Percentiles rank a stretch among this genome's conserved stretches.
Conservation (phyloP, 2,888 invertebrate species). For the Drosophila kanekoi region DNA sequence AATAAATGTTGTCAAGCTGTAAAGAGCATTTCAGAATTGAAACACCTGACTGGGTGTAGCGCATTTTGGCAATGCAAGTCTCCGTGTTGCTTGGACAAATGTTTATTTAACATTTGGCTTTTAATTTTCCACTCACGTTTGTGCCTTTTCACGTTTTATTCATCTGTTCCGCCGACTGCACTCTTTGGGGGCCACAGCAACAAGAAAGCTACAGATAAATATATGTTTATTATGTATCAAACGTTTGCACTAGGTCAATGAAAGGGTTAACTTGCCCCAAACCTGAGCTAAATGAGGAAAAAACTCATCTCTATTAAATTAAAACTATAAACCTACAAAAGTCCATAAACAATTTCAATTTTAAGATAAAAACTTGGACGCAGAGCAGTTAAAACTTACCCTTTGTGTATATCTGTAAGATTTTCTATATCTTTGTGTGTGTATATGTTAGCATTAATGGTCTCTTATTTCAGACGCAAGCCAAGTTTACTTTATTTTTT, state of each 20-base stretch:
- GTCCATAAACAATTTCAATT: too few species aligned
- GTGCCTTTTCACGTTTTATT: conserved; percentile 55
- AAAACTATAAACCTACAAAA: not conserved
- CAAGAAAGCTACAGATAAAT: conserved; percentile 1
- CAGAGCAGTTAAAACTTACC: too few species aligned
- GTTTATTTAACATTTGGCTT: conserved; percentile 63
- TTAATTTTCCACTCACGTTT: conserved; percentile 58
- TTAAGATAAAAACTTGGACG: too few species aligned
- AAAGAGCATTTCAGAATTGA: conserved; percentile 10
- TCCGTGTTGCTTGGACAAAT: conserved; percentile 53
- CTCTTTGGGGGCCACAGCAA: conserved; percentile 18
- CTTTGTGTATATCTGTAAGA: too few species aligned
- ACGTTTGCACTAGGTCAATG: conserved; percentile 4
- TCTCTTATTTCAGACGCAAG: too few species aligned
- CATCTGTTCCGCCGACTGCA: conserved; percentile 40
- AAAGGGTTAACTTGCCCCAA: conserved; percentile 3
- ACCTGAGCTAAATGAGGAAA: not conserved
- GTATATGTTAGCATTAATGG: too few species aligned
- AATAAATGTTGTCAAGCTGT: conserved; percentile 16
- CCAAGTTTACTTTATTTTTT: too few species aligned
- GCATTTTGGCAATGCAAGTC: conserved; percentile 50
- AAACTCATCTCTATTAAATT: not conserved
- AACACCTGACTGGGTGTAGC: conserved; percentile 5
- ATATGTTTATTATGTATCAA: conserved; percentile 21
- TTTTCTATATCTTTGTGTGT: too few species aligned